Evolutionary conservation across 2,888 invertebrate genomes (phyloP).

Genomic region (Nymphalis polychloros): DNA sequence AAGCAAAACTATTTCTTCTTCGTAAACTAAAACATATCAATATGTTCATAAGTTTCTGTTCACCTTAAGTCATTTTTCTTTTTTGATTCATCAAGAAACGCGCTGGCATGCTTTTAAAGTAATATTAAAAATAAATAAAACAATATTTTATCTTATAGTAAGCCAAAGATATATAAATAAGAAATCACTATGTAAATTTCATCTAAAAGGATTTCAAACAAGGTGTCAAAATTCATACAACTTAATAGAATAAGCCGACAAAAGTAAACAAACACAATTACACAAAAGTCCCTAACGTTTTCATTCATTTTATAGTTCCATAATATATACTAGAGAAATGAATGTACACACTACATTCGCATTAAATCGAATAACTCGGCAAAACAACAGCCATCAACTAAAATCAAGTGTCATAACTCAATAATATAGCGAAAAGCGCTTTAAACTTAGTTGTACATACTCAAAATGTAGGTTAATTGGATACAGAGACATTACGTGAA

Average conservation of each 20-base stretch:
- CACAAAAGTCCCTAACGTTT: not conserved
- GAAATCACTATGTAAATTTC: too few species aligned
- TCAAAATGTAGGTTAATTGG: not conserved
- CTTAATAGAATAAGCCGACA: not conserved
- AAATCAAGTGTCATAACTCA: slow-evolving; percentile 41
- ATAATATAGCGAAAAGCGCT: slow-evolving; percentile 35
- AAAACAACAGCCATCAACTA: slow-evolving; percentile 38
- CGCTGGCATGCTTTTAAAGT: too few species aligned
- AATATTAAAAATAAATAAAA: too few species aligned
- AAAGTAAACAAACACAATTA: not conserved
- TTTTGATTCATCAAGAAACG: too few species aligned
- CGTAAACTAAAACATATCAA: too few species aligned
- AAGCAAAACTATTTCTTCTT: too few species aligned
- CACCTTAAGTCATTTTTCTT: too few species aligned
- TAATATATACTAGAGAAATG: not conserved
- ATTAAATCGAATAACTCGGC: slow-evolving; percentile 21
- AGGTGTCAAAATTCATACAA: not conserved
- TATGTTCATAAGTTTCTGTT: too few species aligned
- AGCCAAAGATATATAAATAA: too few species aligned
- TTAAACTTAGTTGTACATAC: slow-evolving; percentile 29
- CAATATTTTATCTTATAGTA: too few species aligned
- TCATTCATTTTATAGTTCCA: not conserved
- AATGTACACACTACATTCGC: slow-evolving; percentile 3
- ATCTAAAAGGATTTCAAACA: too few species aligned
- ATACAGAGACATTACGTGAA: slow-evolving; percentile 1